Evolutionary conservation across 2,888 invertebrate species (phyloP), one percentile per base, ranked within the genome.

Genomic region (Erebia ligea): DNA sequence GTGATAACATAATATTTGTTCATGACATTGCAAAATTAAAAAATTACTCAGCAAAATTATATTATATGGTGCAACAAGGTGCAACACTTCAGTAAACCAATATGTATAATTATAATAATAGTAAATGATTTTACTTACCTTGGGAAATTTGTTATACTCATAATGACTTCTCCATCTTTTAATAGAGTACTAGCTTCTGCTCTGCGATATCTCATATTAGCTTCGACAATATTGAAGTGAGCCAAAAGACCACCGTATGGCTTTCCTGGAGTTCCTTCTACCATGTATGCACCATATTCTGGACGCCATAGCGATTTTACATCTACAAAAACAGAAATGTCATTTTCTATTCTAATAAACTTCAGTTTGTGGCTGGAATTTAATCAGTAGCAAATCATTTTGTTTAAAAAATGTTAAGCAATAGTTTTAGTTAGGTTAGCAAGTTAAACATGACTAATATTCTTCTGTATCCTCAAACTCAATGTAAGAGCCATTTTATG

Each of bases 271-370:
- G 99, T 99, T 19, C 99, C 99, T 94, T 99, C 99, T 71, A 99
- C 95, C 99, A 99, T 99, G 85, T 99, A 99, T n/a, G 97, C 96
- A 2, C 98, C 99, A 93, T 98, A 99, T 90, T 99, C 99, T 0
- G 99, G 99, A 67, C 99, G 95, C 99, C 99, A 99, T 57, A 98
- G 89, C 0, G 97, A 98, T 84, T 98, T 97, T 0, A 97, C 97
- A 81, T 95, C 96, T 95, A 86, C 70, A 88, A 76, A 67, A 1
- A 52, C 17, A 54, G 8, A 9, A 19, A 54, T 54, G 54, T 48
- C n/a, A 54, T 48, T 19, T 59, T 57, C 54, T 40, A 34, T 42
- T 15, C 9, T 10, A n/a, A 17, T 17, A 17, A 10, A 19, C 3
- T 54, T 54, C 34, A 34, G 19, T 54, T n/a, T n/a, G 54, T 52